phyloP scores from a whole-genome alignment of 2,888 invertebrate genomes.

The Strigamia transsilvanica region DNA sequence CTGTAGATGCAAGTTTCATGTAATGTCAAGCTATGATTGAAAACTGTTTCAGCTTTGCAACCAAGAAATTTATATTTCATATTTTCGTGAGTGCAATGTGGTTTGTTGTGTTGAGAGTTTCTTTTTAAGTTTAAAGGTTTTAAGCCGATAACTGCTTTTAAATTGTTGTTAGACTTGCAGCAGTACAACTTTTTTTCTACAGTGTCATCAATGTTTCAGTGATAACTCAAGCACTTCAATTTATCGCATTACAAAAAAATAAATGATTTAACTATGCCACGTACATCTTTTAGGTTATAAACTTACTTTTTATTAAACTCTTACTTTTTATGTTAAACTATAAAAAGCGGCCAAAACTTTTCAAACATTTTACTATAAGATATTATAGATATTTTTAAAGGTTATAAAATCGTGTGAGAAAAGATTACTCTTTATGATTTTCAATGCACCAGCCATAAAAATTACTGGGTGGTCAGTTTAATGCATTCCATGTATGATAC shows the following conservation, averaged over 20 bases:
- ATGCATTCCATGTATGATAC: not conserved
- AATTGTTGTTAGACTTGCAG: not conserved
- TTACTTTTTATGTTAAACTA: conserved; percentile 19
- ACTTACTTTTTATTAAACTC: conserved; percentile 38
- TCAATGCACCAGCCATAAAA: conserved; percentile 1
- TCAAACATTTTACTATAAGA: not conserved
- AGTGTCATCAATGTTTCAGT: conserved; percentile 24
- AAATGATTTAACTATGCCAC: conserved; percentile 32
- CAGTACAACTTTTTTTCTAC: not conserved
- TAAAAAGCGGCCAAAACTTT: conserved; percentile 23
- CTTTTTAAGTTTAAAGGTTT: too few species aligned
- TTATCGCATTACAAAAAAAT: not conserved
- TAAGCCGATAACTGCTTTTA: not conserved
- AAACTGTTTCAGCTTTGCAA: too few species aligned
- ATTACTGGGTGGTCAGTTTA: not conserved
- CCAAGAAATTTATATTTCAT: too few species aligned
- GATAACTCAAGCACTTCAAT: not conserved
- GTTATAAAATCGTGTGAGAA: conserved; percentile 3
- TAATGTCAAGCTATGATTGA: too few species aligned
- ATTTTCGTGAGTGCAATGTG: too few species aligned
- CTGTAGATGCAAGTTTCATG: too few species aligned
- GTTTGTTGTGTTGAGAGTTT: too few species aligned
- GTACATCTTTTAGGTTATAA: conserved; percentile 17
- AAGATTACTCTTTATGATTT: conserved; percentile 1
- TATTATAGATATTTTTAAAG: not conserved